Percentiles rank a stretch among this genome's conserved stretches.
Conservation (phyloP, 2,888 invertebrate genomes). For the Drosophila macrospina region DNA sequence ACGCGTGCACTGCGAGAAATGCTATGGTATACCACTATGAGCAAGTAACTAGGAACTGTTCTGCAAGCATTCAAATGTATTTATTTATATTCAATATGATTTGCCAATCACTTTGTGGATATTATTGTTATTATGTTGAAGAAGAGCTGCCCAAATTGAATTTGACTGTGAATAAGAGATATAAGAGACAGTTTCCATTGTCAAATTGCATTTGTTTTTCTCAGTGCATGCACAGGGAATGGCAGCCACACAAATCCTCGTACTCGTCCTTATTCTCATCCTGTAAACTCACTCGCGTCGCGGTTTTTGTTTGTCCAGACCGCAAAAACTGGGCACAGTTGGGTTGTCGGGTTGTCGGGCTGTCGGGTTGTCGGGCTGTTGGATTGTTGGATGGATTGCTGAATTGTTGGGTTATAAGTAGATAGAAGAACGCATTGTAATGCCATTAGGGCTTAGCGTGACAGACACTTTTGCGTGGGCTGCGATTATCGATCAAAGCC, state of each 20-base stretch:
- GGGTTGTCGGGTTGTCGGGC: constrained; percentile 1
- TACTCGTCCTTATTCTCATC: constrained; percentile 15
- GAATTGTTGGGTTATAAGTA: constrained; percentile 33
- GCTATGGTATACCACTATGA: too few relatives aligned
- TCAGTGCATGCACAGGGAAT: constrained; percentile 27
- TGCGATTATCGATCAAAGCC: constrained; percentile 82
- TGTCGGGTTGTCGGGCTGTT: constrained; percentile 2
- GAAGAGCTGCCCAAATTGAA: too few relatives aligned
- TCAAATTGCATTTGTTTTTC: not conserved
- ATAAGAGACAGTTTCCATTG: too few relatives aligned
- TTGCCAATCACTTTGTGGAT: too few relatives aligned
- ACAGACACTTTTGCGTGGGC: constrained; percentile 77
- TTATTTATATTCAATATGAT: too few relatives aligned
- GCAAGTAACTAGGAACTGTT: too few relatives aligned
- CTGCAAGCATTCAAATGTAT: too few relatives aligned
- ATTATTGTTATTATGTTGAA: too few relatives aligned
- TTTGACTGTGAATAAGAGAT: too few relatives aligned
- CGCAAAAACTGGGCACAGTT: constrained; percentile 49
- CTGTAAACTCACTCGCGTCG: constrained; percentile 49
- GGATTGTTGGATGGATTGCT: constrained; percentile 10
- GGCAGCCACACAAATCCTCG: constrained; percentile 48
- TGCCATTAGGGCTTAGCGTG: constrained; percentile 75
- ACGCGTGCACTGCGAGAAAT: constrained; percentile 31
- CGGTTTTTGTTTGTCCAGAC: constrained; percentile 61
- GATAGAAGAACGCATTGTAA: constrained; percentile 57